Percentiles rank a stretch among this genome's conserved stretches.
phyloP scores from a whole-genome alignment of 2,888 invertebrate genomes.

The Dyspetes luteomarginatus region DNA sequence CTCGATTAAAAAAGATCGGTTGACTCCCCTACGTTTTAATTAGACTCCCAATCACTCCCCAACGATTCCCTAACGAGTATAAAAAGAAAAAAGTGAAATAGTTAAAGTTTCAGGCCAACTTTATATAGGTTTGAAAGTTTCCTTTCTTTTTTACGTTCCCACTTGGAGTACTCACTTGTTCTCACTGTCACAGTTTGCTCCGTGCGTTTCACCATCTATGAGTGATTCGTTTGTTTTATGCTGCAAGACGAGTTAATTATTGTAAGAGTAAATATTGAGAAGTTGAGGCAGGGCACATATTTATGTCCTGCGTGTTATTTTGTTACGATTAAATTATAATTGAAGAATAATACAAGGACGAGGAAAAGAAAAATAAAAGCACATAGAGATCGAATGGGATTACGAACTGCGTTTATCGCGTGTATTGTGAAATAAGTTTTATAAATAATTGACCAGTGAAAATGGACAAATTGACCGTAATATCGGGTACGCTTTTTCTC shows the following conservation, averaged over 20 bases:
- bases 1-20: too few species aligned
- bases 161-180: too few species aligned
- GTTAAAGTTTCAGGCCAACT: too few species aligned
- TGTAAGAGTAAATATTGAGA: slow-evolving; percentile 29
- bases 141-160: too few species aligned
- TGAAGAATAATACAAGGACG: neutral
- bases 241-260: neutral
- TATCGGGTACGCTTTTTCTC: slow-evolving; percentile 95
- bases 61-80: too few species aligned
- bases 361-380: neutral
- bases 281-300: slow-evolving; percentile 22
- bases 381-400: neutral
- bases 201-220: neutral
- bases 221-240: slow-evolving; percentile 38
- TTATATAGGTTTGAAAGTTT: too few species aligned
- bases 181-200: neutral
- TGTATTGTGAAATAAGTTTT: slow-evolving; percentile 12
- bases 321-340: slow-evolving; percentile 17
- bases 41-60: too few species aligned
- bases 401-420: too few species aligned
- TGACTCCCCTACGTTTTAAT: too few species aligned
- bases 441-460: slow-evolving; percentile 41
- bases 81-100: too few species aligned
- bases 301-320: slow-evolving; percentile 14
- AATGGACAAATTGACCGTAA: slow-evolving; percentile 97